Conservation (phyloP, 2,113 vertebrate species). For the Pterocles gutturalis region DNA sequence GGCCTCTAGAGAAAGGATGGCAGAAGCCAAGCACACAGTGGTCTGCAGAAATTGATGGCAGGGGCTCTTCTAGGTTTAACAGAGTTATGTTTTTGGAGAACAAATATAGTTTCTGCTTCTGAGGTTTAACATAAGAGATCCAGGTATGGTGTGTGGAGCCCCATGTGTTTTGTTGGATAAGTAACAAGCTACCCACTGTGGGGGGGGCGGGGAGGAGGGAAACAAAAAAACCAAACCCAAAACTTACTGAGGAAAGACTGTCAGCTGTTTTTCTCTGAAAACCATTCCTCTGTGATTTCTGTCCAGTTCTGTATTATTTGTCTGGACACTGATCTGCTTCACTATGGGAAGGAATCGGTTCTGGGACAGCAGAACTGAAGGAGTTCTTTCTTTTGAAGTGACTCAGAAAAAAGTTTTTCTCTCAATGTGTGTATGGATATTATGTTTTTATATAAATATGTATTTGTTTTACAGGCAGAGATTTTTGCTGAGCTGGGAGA, state of each 20-base stretch:
- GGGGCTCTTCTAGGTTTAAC: neutral
- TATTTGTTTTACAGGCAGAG: constrained; percentile 79
- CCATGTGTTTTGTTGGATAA: neutral
- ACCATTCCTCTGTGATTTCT: neutral
- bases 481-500: constrained; percentile 95
- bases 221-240: no score
- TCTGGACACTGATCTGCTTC: neutral
- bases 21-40: neutral
- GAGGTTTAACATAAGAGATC: neutral
- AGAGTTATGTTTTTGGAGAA: neutral
- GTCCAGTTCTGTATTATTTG: neutral
- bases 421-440: neutral
- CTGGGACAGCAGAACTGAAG: neutral
- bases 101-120: neutral
- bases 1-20: neutral
- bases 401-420: neutral
- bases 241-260: neutral
- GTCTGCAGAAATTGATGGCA: neutral
- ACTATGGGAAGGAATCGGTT: neutral
- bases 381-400: neutral
- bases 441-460: neutral
- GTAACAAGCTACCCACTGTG: neutral
- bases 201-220: no score
- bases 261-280: neutral
- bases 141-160: neutral